Percentiles rank a stretch among this genome's conserved stretches.
These are phyloP conservation scores for Proales similis DNA, from an alignment of 1,140 invertebrate genomes.

Conservation along the genomic window DNA sequence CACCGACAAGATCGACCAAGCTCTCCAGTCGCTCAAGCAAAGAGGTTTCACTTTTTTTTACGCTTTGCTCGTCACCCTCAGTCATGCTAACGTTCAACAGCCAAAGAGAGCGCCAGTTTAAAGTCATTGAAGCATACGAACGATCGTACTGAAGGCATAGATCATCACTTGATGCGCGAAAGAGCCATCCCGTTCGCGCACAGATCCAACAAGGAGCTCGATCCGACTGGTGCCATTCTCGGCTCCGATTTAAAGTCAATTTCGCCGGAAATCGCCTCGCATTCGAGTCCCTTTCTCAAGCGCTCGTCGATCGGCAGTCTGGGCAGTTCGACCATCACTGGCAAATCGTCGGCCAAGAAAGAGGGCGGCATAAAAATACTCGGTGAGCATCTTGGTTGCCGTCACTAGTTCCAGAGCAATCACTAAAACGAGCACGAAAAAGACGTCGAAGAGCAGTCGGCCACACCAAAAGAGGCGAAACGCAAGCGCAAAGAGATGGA, in stretches of 20 bases:
- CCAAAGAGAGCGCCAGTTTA: too few species aligned
- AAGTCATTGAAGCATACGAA: too few species aligned
- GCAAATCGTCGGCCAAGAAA: slow-evolving; percentile 25
- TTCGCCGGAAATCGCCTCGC: neutral
- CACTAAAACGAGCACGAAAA: too few species aligned
- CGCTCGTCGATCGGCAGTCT: neutral
- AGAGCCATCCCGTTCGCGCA: too few species aligned
- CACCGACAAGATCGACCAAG: neutral
- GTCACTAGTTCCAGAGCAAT: too few species aligned
- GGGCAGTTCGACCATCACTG: slow-evolving; percentile 9
- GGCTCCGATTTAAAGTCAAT: neutral
- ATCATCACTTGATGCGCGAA: too few species aligned
- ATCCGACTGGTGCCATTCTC: neutral
- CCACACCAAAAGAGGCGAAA: slow-evolving; percentile 26
- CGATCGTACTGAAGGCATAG: too few species aligned
- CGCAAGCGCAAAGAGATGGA: slow-evolving; percentile 62
- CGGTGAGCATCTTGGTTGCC: too few species aligned
- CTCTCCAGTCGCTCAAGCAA: too few species aligned
- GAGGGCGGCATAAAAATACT: slow-evolving; percentile 29
- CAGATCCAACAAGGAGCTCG: neutral
- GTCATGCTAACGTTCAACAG: too few species aligned
- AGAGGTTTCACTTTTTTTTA: too few species aligned
- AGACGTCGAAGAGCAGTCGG: slow-evolving; percentile 13
- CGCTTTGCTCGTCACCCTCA: too few species aligned
- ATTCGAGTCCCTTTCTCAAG: slow-evolving; percentile 17